A percentile compares a stretch with the other conserved stretches of the same genome.
Conservation (phyloP, 2,888 invertebrate genomes). For the Pristionchus exspectatus region DNA sequence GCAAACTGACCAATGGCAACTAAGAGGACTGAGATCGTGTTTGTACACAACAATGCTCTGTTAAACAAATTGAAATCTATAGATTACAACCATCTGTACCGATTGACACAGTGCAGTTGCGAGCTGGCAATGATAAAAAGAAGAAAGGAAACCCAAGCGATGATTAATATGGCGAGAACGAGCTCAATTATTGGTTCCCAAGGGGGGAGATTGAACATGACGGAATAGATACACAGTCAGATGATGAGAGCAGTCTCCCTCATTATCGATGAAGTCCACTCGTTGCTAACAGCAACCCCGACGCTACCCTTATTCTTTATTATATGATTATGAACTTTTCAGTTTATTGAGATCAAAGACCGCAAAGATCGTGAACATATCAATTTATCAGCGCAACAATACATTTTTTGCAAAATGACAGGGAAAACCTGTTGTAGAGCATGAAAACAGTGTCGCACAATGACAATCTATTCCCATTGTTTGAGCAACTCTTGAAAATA, state of each 20-base stretch:
- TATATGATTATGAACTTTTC: neutral
- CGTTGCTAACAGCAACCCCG: neutral
- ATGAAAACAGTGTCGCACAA: too few relatives aligned
- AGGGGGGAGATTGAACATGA: neutral
- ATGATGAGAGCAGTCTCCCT: neutral
- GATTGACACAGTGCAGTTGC: neutral
- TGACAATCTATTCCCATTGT: neutral
- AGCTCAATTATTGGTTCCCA: neutral
- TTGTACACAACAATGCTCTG: neutral
- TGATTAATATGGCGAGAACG: neutral
- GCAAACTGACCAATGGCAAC: neutral
- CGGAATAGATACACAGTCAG: neutral
- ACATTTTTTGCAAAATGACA: too few relatives aligned
- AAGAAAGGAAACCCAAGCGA: neutral
- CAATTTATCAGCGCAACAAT: neutral
- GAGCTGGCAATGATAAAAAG: neutral
- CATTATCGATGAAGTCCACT: neutral
- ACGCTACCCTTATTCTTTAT: neutral
- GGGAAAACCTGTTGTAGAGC: too few relatives aligned
- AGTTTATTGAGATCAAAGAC: neutral
- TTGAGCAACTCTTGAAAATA: neutral
- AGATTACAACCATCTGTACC: too few relatives aligned
- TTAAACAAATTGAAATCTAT: too few relatives aligned
- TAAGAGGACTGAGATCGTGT: neutral
- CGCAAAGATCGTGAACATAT: neutral